phyloP scores from a whole-genome alignment of 2,888 invertebrate species.

The Diarsia mendica region DNA sequence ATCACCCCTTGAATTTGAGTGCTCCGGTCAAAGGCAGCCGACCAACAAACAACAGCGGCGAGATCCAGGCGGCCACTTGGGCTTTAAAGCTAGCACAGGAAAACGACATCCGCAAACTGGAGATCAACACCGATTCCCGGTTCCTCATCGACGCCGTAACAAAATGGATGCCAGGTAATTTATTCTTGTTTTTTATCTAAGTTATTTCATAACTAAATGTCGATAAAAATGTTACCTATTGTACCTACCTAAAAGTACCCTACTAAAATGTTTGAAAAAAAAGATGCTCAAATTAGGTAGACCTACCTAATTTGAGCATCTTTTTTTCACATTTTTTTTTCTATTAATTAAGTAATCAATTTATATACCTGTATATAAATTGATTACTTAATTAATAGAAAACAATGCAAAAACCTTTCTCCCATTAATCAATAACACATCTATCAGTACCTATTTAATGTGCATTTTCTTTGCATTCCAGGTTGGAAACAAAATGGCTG shows the following conservation, averaged over 20 bases:
- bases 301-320: too few relatives aligned
- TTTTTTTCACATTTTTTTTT: too few relatives aligned
- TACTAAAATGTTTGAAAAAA: neutral
- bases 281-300: neutral
- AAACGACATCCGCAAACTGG: conserved; percentile 92
- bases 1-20: conserved; percentile 94
- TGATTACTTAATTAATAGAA: neutral
- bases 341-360: too few relatives aligned
- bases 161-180: conserved; percentile 93
- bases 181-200: neutral
- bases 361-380: neutral
- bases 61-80: conserved; percentile 96
- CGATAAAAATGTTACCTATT: neutral
- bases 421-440: neutral
- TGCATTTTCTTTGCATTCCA: conserved; percentile 58
- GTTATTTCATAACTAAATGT: neutral
- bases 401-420: neutral
- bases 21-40: conserved; percentile 95
- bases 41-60: conserved; percentile 98
- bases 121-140: conserved; percentile 97
- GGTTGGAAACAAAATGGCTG: conserved; percentile 97
- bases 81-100: conserved; percentile 93
- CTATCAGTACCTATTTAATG: neutral
- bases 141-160: conserved; percentile 96
- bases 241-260: neutral